These are phyloP conservation scores for Saccopteryx bilineata DNA, from an alignment of 2,113 vertebrate species.

Conservation along the genomic window DNA sequence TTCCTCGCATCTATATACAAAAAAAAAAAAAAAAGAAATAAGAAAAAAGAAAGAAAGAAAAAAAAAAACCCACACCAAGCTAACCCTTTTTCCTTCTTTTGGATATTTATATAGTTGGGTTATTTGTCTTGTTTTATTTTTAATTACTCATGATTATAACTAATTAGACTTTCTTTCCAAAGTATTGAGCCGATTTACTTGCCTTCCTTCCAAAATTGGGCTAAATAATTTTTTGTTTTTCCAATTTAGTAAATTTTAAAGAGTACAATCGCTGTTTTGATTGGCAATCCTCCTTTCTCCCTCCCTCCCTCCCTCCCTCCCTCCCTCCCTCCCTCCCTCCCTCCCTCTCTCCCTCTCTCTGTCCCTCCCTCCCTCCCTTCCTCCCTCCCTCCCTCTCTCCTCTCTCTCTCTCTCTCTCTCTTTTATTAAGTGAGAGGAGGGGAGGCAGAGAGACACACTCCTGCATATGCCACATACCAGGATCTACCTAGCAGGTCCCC, in stretches of 20 bases:
- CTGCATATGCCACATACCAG: too few relatives aligned
- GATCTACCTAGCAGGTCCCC: too few relatives aligned
- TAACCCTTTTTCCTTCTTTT: background rate
- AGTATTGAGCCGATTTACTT: background rate
- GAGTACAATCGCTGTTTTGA: background rate
- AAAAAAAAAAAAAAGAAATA: background rate
- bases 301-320: too few relatives aligned
- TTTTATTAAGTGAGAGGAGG: too few relatives aligned
- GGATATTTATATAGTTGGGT: background rate
- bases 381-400: too few relatives aligned
- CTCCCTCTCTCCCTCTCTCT: too few relatives aligned
- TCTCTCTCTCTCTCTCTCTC: too few relatives aligned
- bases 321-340: too few relatives aligned
- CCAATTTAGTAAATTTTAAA: background rate
- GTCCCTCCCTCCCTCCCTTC: too few relatives aligned
- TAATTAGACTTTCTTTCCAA: background rate
- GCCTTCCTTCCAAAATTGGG: background rate
- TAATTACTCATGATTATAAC: background rate
- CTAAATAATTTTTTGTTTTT: slow-evolving; percentile 27
- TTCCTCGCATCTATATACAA: background rate
- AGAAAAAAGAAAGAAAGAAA: background rate
- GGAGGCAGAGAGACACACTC: too few relatives aligned
- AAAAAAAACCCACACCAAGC: background rate
- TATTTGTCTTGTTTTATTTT: background rate
- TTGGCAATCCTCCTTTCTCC: background rate